Evolutionary conservation across 2,797 vertebrate species (phyloP), one percentile per base, ranked within the genome.

Genomic region (Erpetoichthys calabaricus): DNA sequence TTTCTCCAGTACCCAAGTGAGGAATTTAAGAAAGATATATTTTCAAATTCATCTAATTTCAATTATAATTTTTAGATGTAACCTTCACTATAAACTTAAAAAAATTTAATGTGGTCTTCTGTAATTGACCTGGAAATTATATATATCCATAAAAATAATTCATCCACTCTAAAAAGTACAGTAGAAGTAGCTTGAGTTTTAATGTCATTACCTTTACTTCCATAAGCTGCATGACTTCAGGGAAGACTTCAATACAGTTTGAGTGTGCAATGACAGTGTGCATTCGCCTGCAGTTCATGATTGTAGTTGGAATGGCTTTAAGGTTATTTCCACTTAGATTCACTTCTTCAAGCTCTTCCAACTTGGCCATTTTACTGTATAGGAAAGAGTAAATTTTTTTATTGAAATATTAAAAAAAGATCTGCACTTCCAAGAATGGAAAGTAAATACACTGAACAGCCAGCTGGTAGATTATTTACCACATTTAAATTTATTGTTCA

Each of bases 331-430:
- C 94, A 46, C 95, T 98, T 67, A 98, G 72, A 66, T 98, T 93
- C 6, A 97, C 84, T 79, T 98, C 95, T 68, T 98, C 95, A 69
- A 98, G 79, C 67, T 98, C 92, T 72, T 97, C 94, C 78, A 98
- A 65, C 73, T 95, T 97, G 56, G 94, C 94, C 95, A 98, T 97
- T 97, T 98, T 98, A 86, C 95, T 98, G 62, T 0, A 62, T 59
- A 1, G 4, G 42, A 45, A 6, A 9, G 3, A 43, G 45, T 55
- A 42, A 56, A 54, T 44, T 44, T 62, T 52, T 47, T n/a, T 6
- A 58, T 51, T 42, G 44, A 49, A 57, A 53, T 45, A 56, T 10
- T 45, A 56, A 50, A 53, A 57, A 47, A 63, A 60, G 63, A 55
- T 44, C 43, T 51, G 3, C 53, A 3, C n/a, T 4, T 25, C 43